A percentile compares a stretch with the other conserved stretches of the same genome.
Evolutionary conservation across 2,888 invertebrate species (phyloP).

Genomic region (Eilema caniola): DNA sequence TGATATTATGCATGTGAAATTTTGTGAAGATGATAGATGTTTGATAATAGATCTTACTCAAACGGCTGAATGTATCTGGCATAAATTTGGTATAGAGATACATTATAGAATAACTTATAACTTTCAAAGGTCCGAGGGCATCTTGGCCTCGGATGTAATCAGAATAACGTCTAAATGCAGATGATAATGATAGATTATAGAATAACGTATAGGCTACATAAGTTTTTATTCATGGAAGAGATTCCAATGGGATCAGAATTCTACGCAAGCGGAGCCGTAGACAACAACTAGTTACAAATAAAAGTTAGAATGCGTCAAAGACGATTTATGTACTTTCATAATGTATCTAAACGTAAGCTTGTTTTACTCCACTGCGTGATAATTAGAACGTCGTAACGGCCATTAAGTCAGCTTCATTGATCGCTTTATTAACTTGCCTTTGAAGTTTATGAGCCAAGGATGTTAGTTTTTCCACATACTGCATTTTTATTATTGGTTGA

Average conservation of each 20-base stretch:
- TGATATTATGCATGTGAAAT: too few relatives aligned
- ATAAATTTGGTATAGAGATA: too few relatives aligned
- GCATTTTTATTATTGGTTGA: slow-evolving; percentile 86
- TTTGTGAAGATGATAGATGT: background rate
- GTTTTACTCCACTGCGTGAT: slow-evolving; percentile 62
- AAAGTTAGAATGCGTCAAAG: slow-evolving; percentile 47
- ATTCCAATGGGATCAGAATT: background rate
- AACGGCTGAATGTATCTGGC: too few relatives aligned
- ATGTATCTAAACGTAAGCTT: slow-evolving; percentile 52
- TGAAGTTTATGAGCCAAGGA: slow-evolving; percentile 83
- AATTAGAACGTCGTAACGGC: slow-evolving; percentile 73
- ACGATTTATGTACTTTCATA: slow-evolving; percentile 50
- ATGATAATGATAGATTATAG: too few relatives aligned
- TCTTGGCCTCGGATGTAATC: too few relatives aligned
- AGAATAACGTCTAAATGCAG: too few relatives aligned
- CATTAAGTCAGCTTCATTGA: slow-evolving; percentile 79
- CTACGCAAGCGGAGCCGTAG: slow-evolving; percentile 11
- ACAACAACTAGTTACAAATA: slow-evolving; percentile 35
- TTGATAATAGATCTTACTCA: too few relatives aligned
- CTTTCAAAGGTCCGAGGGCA: too few relatives aligned
- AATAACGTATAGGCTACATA: too few relatives aligned
- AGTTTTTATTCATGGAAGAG: background rate
- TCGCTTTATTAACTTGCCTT: slow-evolving; percentile 81
- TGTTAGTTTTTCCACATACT: slow-evolving; percentile 87
- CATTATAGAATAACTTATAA: too few relatives aligned